A percentile compares a stretch with the other conserved stretches of the same genome.
Evolutionary conservation across 2,113 vertebrate species (phyloP).

Genomic region (Larimichthys polyactis): DNA sequence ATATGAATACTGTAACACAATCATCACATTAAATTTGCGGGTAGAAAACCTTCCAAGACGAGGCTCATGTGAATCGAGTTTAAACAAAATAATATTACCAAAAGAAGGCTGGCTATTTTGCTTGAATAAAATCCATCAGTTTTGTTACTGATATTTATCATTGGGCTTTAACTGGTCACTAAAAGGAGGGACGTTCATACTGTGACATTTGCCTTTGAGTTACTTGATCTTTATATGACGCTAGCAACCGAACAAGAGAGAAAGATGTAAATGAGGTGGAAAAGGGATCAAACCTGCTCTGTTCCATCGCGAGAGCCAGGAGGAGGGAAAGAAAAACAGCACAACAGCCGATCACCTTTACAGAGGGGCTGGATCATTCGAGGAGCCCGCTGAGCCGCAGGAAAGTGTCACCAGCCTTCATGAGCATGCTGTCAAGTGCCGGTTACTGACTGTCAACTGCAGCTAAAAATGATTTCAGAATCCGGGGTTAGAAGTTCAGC

Average conservation of each 20-base stretch:
- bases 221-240: conserved; percentile 19
- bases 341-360: conserved; percentile 91
- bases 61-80: conserved; percentile 20
- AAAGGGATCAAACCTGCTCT: conserved; percentile 46
- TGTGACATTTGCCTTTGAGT: conserved; percentile 16
- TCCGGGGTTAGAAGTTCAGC: conserved; percentile 81
- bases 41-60: conserved; percentile 22
- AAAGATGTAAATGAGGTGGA: conserved; percentile 54
- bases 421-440: conserved; percentile 82
- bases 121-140: not conserved
- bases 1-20: conserved; percentile 49
- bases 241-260: conserved; percentile 17
- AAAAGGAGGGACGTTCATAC: not conserved
- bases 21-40: conserved; percentile 37
- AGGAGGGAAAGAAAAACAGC: conserved; percentile 88
- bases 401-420: conserved; percentile 83
- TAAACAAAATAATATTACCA: not conserved
- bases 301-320: conserved; percentile 78
- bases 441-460: conserved; percentile 84
- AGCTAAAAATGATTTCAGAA: conserved; percentile 83
- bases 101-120: not conserved
- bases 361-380: conserved; percentile 83
- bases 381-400: conserved; percentile 80
- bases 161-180: not conserved
- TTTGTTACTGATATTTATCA: conserved; percentile 11